phyloP scores from a whole-genome alignment of 2,113 vertebrate species.

The Dromiciops gliroides region DNA sequence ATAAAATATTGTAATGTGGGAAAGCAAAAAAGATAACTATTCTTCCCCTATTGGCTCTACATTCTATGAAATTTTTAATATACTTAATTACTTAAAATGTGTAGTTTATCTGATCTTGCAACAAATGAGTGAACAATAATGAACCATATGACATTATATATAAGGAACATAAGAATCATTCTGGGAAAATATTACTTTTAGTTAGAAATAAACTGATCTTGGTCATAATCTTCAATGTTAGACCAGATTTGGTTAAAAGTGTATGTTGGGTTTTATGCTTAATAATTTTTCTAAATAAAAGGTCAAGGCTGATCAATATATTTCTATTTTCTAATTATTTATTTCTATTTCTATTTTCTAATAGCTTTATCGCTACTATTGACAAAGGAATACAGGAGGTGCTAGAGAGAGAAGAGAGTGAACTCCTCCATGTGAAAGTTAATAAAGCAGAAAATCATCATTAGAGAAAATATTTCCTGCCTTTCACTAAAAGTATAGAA shows the following conservation, averaged over 20 bases:
- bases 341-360: background rate
- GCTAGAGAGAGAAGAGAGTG: background rate
- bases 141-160: background rate
- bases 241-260: background rate
- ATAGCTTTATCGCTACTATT: background rate
- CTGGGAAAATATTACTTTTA: background rate
- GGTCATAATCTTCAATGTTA: background rate
- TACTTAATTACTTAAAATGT: background rate
- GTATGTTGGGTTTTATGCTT: background rate
- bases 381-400: background rate
- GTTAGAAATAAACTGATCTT: background rate
- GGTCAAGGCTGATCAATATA: background rate
- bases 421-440: background rate
- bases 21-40: background rate
- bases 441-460: background rate
- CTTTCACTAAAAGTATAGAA: background rate
- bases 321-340: background rate
- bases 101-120: background rate
- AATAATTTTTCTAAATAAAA: background rate
- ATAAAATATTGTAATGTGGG: constrained; percentile 44
- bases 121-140: background rate
- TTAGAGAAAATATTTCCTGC: background rate
- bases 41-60: background rate
- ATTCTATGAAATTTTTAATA: background rate
- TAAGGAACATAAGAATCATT: background rate